These are phyloP conservation scores for Epinephelus malabaricus DNA, from an alignment of 2,797 vertebrate species.

Conservation along the genomic window DNA sequence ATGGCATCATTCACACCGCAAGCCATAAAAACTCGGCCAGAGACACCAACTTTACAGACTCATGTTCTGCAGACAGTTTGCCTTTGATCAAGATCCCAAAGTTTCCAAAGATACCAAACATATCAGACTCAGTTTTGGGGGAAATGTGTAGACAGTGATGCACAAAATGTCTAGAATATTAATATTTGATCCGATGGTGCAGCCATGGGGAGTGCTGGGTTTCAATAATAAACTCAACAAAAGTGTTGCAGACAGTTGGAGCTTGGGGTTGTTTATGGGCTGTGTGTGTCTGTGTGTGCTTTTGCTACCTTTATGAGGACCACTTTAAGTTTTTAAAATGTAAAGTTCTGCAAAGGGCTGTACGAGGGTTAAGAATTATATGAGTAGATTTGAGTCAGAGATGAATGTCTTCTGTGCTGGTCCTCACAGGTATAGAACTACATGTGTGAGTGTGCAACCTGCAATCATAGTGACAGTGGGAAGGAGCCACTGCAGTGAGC, in stretches of 20 bases:
- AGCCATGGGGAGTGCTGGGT: neutral
- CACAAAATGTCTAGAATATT: neutral
- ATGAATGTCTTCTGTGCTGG: neutral
- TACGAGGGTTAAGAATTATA: neutral
- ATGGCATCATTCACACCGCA: no score
- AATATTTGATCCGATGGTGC: neutral
- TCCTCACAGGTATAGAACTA: neutral
- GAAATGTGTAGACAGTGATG: neutral
- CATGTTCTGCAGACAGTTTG: neutral
- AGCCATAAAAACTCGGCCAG: no score
- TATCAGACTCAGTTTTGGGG: neutral
- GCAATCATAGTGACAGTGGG: constrained; percentile 23
- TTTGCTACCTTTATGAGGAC: neutral
- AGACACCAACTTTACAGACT: neutral
- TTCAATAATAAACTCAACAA: neutral
- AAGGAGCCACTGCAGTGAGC: constrained; percentile 16
- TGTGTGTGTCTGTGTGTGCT: neutral
- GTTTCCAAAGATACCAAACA: neutral
- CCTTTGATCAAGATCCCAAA: neutral
- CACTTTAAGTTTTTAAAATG: neutral
- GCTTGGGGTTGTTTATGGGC: neutral
- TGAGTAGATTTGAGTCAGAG: neutral
- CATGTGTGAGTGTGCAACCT: constrained; percentile 2
- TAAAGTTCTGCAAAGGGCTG: neutral
- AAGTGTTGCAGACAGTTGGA: neutral